Percentiles rank a stretch among this genome's conserved stretches.
Evolutionary conservation across 1,140 invertebrate genomes (phyloP).

Genomic region (Anthonomus grandis): DNA sequence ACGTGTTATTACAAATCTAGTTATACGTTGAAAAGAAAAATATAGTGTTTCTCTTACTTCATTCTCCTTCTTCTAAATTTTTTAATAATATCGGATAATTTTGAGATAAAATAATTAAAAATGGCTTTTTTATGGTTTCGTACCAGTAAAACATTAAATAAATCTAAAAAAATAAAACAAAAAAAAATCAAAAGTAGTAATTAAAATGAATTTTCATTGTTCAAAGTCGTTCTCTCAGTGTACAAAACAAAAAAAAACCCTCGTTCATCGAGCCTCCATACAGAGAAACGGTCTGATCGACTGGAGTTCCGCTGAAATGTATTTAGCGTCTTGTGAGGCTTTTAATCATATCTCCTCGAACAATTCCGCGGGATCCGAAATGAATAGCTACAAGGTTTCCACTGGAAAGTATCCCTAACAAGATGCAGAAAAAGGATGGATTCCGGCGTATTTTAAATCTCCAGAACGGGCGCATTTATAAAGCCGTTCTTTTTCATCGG

Average conservation of each 20-base stretch:
- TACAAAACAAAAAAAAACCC: constrained; percentile 6
- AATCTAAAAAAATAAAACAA: not conserved
- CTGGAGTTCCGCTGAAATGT: constrained; percentile 37
- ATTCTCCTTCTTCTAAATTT: too few species aligned
- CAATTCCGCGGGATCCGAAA: constrained; percentile 33
- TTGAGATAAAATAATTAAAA: too few species aligned
- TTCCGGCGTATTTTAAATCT: constrained; percentile 25
- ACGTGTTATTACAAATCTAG: too few species aligned
- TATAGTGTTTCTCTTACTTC: too few species aligned
- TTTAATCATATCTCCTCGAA: constrained; percentile 44
- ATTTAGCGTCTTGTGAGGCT: constrained; percentile 42
- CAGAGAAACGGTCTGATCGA: constrained; percentile 28
- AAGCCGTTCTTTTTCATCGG: constrained; percentile 7
- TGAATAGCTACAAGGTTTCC: constrained; percentile 37
- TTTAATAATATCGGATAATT: too few species aligned
- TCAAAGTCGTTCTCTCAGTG: constrained; percentile 1
- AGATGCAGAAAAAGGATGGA: constrained; percentile 32
- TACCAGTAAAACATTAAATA: too few species aligned
- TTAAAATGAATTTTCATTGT: not conserved
- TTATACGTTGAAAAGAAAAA: too few species aligned
- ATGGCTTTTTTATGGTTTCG: too few species aligned
- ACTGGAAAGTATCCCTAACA: constrained; percentile 28
- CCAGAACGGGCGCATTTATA: constrained; percentile 17
- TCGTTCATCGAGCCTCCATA: too few species aligned
- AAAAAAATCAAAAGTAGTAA: not conserved